Evolutionary conservation across 2,797 vertebrate genomes (phyloP).

Genomic region (Menidia menidia): DNA sequence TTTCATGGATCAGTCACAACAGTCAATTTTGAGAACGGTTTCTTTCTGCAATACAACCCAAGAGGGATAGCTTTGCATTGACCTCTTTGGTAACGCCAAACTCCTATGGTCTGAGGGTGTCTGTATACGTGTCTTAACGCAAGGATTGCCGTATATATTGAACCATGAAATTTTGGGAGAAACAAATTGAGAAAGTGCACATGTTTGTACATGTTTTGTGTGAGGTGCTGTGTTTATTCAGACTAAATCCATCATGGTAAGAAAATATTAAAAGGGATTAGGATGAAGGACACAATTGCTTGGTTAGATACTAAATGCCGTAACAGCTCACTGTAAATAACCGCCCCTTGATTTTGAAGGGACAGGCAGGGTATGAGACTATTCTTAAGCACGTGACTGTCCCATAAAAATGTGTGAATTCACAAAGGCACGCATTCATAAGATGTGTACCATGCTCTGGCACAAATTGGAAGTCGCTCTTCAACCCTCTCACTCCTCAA

Average conservation of each 20-base stretch:
- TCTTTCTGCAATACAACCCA: constrained; percentile 23
- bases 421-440: constrained; percentile 43
- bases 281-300: constrained; percentile 72
- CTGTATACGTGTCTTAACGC: constrained; percentile 26
- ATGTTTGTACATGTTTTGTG: constrained; percentile 36
- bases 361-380: constrained; percentile 49
- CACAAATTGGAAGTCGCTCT: constrained; percentile 55
- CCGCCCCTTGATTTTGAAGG: constrained; percentile 73
- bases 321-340: constrained; percentile 73
- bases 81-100: neutral
- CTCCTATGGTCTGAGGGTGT: constrained; percentile 16
- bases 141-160: constrained; percentile 48
- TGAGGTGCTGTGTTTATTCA: constrained; percentile 76
- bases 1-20: constrained; percentile 44
- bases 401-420: constrained; percentile 64
- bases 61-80: constrained; percentile 32
- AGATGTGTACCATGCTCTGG: constrained; percentile 57
- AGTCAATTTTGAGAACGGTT: constrained; percentile 4
- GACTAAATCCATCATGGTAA: constrained; percentile 78
- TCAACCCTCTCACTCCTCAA: constrained; percentile 59
- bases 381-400: constrained; percentile 60
- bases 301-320: constrained; percentile 76
- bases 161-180: constrained; percentile 57
- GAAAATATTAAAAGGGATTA: constrained; percentile 82
- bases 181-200: constrained; percentile 57